Evolutionary conservation across 2,797 vertebrate genomes (phyloP), one percentile per base, ranked within the genome.

Genomic region (Ctenopoma kingsleyae): DNA sequence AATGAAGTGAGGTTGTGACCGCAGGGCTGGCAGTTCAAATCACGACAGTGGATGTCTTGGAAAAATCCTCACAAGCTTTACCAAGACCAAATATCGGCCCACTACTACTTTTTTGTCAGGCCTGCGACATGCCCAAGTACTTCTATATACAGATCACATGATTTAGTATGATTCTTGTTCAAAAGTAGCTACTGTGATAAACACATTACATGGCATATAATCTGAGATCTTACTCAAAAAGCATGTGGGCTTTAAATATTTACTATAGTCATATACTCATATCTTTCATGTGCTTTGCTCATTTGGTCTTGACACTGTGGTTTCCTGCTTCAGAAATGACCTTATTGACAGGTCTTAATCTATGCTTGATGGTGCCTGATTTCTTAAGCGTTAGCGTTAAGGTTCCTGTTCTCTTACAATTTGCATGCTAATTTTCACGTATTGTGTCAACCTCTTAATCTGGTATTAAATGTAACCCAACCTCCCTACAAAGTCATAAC

Each of bases 1-100:
- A 90, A 91, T 81, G 71, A 83, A 78, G 62, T 74, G 71, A 80
- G 80, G 78, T 76, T 40, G 43, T 75, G 69, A 75, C 64, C 69
- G 17, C 43, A 17, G 50, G 40, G 60, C 32, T 64, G 67, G 57
- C 2, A 44, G 60, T 82, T 78, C 53, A 74, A 73, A 74, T 67
- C 60, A 64, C 6, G 35, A 23, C 19, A 56, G 53, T 3, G 5
- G 46, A 41, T 9, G 2, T 75, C 69, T 66, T 55, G 52, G 71
- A 60, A 56, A 72, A 75, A 70, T 47, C 60, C 52, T 56, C 35
- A 30, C 19, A 38, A 43, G 11, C 20, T 15, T 10, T 4, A 49
- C n/a, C 22, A 35, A 35, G 32, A 30, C n/a, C 1, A 2, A 57
- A 58, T 52, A n/a, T 11, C n/a, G 40, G 20, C 17, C 6, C 27